Base-by-base conservation (phyloP, 1,140 invertebrate species). In the Pachypsylla venusta region DNA sequence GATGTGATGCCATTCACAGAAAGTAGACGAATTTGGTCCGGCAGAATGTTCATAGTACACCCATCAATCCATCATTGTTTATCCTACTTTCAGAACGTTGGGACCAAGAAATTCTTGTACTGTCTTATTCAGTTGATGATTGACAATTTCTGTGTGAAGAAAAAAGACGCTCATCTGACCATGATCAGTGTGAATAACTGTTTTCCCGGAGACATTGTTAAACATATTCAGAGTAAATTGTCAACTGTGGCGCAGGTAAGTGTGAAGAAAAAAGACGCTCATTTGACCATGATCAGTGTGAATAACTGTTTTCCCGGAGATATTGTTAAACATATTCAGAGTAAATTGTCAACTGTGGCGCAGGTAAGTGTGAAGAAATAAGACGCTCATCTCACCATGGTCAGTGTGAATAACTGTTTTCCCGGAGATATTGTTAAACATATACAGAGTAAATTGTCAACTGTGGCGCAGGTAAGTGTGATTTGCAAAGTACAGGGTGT, bases 351-450 rank as follows among this genome's bases (percentile, higher is more conserved):
- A 5, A 22, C 42, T 22, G 42, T 48, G 4, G 42, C 42, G 16
- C 42, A 48, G 42, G 42, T 48, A 48, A 48, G 42, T n/a, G 42
- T 5, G n/a, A 48, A 48, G n/a, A 48, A 48, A 22, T 4, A 22
- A 48, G 42, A 48, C n/a, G 42, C 42, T 22, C 42, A 48, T n/a
- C 4, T 48, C 22, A 48, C 42, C 42, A 48, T 48, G 42, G 42
- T 48, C 42, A 48, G 7, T n/a, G 42, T 48, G 7, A 48, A 48
- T 19, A 48, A n/a, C 42, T 48, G 42, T 19, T 48, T 48, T n/a
- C 42, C 42, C 5, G 42, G 4, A 5, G 42, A 48, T 19, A 48
- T 48, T 10, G 42, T 48, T 19, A 48, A 48, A 19, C 42, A 48
- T 48, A 48, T 48, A 5, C 42, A 48, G 42, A 48, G 22, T 19